These are phyloP conservation scores for Drosophila cardini DNA, from an alignment of 1,140 invertebrate genomes.

Conservation along the genomic window DNA sequence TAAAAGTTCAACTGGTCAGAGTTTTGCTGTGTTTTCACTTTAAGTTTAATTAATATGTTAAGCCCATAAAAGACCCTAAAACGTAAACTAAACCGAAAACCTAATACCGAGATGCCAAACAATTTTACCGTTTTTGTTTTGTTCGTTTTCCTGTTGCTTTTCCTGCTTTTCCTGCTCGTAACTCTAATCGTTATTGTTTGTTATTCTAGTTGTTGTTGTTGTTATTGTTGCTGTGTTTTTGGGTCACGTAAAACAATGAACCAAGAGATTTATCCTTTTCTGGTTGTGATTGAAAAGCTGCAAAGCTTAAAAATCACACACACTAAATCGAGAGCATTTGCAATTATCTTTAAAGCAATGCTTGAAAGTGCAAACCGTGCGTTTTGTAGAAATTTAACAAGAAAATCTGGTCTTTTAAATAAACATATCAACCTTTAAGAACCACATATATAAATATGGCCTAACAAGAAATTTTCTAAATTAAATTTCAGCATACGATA, in stretches of 20 bases:
- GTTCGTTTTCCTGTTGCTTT: constrained; percentile 8
- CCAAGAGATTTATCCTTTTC: constrained; percentile 18
- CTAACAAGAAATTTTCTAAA: no score
- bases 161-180: constrained; percentile 1
- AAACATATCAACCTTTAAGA: no score
- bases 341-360: background rate
- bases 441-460: no score
- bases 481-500: no score
- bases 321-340: background rate
- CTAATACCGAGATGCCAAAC: constrained; percentile 27
- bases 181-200: constrained; percentile 7
- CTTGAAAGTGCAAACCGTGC: no score
- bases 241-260: constrained; percentile 36
- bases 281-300: constrained; percentile 29
- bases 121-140: constrained; percentile 7
- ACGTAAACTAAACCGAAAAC: constrained; percentile 63
- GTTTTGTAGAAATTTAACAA: no score
- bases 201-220: background rate
- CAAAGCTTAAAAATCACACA: constrained; percentile 22
- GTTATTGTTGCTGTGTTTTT: constrained; percentile 31
- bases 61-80: constrained; percentile 68
- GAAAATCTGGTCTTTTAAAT: no score
- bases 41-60: constrained; percentile 83
- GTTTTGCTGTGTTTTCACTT: constrained; percentile 68
- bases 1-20: constrained; percentile 66